Evolutionary conservation across 1,140 invertebrate species (phyloP).

Genomic region (Apocrypta bakeri): DNA sequence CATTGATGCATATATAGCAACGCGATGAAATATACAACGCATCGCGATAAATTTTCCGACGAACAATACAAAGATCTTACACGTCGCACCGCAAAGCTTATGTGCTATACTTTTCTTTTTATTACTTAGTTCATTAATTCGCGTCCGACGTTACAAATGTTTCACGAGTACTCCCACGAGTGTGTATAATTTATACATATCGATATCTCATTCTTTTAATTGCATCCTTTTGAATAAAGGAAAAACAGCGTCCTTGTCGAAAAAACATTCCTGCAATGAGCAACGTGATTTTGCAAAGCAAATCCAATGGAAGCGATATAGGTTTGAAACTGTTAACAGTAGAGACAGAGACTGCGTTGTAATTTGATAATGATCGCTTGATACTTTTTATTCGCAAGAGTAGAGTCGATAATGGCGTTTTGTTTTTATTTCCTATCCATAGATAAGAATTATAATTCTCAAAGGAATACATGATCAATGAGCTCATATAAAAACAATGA

Average conservation of each 20-base stretch:
- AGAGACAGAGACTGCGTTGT: no score
- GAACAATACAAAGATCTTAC: not conserved
- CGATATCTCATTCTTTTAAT: not conserved
- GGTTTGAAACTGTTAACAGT: no score
- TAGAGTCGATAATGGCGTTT: not conserved
- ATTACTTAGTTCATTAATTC: constrained; percentile 62
- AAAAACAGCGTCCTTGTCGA: not conserved
- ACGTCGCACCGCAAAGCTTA: constrained; percentile 1
- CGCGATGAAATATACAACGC: not conserved
- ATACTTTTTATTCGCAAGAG: not conserved
- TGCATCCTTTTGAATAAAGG: not conserved
- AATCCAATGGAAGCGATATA: no score
- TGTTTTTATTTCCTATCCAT: no score
- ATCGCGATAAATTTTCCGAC: not conserved
- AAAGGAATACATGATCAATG: not conserved
- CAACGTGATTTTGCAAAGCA: not conserved
- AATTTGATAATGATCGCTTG: not conserved
- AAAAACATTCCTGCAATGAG: not conserved
- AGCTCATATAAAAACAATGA: no score
- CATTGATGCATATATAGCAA: not conserved
- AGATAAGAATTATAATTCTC: not conserved
- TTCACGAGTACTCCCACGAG: constrained; percentile 61
- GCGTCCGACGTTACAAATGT: constrained; percentile 71
- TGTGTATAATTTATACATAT: no score
- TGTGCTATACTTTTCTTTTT: constrained; percentile 5